phyloP scores from a whole-genome alignment of 92 coral and sea anemone species.

The Phenganax stokvisi region DNA sequence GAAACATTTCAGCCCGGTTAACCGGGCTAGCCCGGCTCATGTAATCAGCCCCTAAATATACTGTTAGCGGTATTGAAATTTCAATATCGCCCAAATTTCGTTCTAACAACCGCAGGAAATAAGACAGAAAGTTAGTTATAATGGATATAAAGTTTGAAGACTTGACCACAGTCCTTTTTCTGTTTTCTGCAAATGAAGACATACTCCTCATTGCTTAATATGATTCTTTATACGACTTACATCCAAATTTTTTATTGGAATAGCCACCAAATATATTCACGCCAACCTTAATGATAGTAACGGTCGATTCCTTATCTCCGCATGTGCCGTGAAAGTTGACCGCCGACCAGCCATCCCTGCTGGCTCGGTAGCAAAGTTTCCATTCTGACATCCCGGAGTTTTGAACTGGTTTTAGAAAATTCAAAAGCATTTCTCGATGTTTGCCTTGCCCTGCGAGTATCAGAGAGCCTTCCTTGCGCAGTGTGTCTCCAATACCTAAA shows the following conservation, averaged over 20 bases:
- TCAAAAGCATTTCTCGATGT: neutral
- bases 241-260: conserved; percentile 19
- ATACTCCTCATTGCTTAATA: neutral
- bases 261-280: conserved; percentile 34
- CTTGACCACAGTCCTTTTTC: no score
- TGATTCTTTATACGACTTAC: neutral
- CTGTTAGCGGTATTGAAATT: no score
- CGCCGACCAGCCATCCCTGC: conserved; percentile 39
- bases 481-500: conserved; percentile 26
- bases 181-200: no score
- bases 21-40: no score
- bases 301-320: conserved; percentile 23
- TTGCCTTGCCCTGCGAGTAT: conserved; percentile 16
- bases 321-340: conserved; percentile 36
- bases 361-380: conserved; percentile 39
- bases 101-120: neutral
- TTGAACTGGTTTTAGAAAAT: conserved; percentile 20
- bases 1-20: no score
- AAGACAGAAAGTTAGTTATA: neutral
- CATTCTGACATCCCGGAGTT: neutral
- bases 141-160: no score
- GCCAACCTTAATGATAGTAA: conserved; percentile 19
- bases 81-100: no score
- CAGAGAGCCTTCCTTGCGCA: conserved; percentile 23
- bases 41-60: no score